Conservation (phyloP, 2,888 invertebrate species). For the Allygus modestus region DNA sequence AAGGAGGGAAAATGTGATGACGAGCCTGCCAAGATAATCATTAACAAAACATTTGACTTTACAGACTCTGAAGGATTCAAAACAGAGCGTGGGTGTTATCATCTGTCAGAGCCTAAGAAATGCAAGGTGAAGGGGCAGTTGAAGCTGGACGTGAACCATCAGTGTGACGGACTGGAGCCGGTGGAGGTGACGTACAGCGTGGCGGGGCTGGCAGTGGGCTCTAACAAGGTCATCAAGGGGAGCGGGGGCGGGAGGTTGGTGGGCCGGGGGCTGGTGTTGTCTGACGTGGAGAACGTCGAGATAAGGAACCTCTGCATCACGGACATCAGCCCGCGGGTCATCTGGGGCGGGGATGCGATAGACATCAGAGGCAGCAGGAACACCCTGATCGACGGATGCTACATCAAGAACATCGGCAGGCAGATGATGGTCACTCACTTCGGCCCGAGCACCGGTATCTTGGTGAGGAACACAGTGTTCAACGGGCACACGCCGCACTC, state of each 20-base stretch:
- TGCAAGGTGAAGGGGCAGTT: slow-evolving; percentile 37
- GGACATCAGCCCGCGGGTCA: slow-evolving; percentile 57
- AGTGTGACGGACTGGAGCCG: slow-evolving; percentile 13
- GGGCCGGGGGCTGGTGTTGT: slow-evolving; percentile 55
- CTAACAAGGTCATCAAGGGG: slow-evolving; percentile 54
- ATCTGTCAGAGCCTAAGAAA: background rate
- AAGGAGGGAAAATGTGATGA: slow-evolving; percentile 39
- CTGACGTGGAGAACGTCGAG: slow-evolving; percentile 39
- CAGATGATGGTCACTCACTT: slow-evolving; percentile 60
- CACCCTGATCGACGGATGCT: slow-evolving; percentile 51
- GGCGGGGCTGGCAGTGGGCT: slow-evolving; percentile 59
- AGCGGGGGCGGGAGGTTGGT: slow-evolving; percentile 19
- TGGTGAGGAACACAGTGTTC: slow-evolving; percentile 50
- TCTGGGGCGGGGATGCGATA: slow-evolving; percentile 61
- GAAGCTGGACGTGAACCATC: slow-evolving; percentile 38
- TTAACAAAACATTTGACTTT: slow-evolving; percentile 59
- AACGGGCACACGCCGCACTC: slow-evolving; percentile 52
- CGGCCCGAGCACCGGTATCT: slow-evolving; percentile 32
- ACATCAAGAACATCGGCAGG: slow-evolving; percentile 60
- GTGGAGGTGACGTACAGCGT: slow-evolving; percentile 28
- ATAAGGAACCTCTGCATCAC: slow-evolving; percentile 47
- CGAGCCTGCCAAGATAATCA: slow-evolving; percentile 32
- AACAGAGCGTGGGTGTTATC: slow-evolving; percentile 54
- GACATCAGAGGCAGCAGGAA: slow-evolving; percentile 28
- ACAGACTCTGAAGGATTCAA: slow-evolving; percentile 34